Conservation (phyloP, 2,113 vertebrate genomes). For the Cinclus mexicanus region DNA sequence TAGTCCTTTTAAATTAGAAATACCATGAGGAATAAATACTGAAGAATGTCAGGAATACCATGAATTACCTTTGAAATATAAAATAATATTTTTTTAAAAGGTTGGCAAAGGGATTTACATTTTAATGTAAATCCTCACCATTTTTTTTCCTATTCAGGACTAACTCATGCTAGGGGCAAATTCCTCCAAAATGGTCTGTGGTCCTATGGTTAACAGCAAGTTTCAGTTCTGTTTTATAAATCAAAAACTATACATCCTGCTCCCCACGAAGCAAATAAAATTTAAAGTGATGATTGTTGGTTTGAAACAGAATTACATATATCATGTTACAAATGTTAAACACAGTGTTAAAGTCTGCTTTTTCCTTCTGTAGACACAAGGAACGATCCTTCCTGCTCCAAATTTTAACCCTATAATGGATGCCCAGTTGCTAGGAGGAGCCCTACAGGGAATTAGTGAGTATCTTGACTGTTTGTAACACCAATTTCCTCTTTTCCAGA, state of each 20-base stretch:
- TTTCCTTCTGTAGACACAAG: slow-evolving; percentile 66
- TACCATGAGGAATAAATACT: background rate
- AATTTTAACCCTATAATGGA: slow-evolving; percentile 76
- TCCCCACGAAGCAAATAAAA: background rate
- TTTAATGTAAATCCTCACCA: background rate
- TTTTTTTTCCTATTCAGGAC: background rate
- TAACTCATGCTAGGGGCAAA: background rate
- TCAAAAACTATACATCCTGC: background rate
- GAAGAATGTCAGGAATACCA: background rate
- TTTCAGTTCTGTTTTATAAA: background rate
- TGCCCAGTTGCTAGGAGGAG: slow-evolving; percentile 74
- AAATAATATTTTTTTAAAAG: background rate
- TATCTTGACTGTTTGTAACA: background rate
- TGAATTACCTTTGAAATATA: background rate
- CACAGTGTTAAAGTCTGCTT: background rate
- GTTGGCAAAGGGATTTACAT: background rate
- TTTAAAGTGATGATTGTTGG: background rate
- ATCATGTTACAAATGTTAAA: background rate
- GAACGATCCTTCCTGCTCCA: slow-evolving; percentile 73
- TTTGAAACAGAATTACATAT: background rate
- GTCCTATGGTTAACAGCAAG: background rate
- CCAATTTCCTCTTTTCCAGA: background rate
- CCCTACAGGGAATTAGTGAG: slow-evolving; percentile 78
- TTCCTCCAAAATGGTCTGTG: background rate
- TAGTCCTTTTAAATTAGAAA: background rate